These are phyloP conservation scores for Anguilla rostrata DNA, from an alignment of 2,113 vertebrate genomes.

Conservation along the genomic window DNA sequence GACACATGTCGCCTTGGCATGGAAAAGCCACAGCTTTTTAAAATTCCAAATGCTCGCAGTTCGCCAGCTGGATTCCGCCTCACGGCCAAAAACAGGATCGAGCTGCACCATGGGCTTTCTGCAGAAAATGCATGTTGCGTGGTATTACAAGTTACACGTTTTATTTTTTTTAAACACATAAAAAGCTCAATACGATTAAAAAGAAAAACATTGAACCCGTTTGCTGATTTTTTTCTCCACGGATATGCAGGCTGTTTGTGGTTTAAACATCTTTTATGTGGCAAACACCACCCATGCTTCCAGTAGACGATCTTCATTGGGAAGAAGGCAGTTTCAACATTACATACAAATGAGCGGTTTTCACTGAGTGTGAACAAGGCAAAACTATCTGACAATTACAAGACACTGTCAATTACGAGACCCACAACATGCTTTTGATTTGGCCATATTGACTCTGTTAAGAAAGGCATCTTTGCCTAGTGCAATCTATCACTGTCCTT, in stretches of 20 bases:
- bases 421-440: not conserved
- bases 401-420: not conserved
- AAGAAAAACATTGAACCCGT: not conserved
- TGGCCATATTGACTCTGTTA: not conserved
- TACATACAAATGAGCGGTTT: conserved; percentile 6
- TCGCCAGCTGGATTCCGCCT: not conserved
- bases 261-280: conserved; percentile 19
- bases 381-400: not conserved
- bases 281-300: not conserved
- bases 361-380: not conserved
- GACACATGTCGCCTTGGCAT: not conserved
- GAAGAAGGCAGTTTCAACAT: not conserved
- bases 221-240: not conserved
- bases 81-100: not conserved
- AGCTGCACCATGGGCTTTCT: not conserved
- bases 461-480: too few relatives aligned
- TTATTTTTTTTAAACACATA: not conserved
- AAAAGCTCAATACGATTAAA: not conserved
- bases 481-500: too few relatives aligned
- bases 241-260: not conserved
- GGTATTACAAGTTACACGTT: not conserved
- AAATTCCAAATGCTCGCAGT: not conserved
- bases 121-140: not conserved
- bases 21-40: not conserved
- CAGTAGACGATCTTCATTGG: not conserved